Evolutionary conservation across 37 sponge, comb jelly and placozoan species (phyloP), one percentile per base, ranked within the genome.

Genomic region (Halisarca cf. caerulea): DNA sequence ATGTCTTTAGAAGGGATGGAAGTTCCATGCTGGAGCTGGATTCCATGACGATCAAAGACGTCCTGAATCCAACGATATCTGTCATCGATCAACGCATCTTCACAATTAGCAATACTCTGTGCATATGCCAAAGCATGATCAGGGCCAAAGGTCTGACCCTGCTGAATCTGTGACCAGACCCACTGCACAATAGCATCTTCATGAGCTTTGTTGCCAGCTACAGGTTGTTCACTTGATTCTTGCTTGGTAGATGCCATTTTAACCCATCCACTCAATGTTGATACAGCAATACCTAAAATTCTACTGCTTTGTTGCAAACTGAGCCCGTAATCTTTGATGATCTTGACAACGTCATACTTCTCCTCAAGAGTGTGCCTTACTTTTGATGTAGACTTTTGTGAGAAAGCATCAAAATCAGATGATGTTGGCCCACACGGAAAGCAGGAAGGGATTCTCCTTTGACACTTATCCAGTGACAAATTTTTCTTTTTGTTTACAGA

Each of bases 261-360:
- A 18, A 89, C 87, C 94, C 94, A 93, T 2, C 94, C 94, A 44
- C 89, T 82, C 18, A 88, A 59, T 2, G 94, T 93, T 21, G 94
- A 93, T 57, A 84, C 88, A 61, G 94, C 94, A 44, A 93, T 87
- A 17, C 94, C 94, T 32, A 93, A 84, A 74, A 90, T 85, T 14
- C 94, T 64, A 33, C 90, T 86, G 61, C 87, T 86, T 21, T 87
- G 73, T 36, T 93, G 94, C 30, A 84, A 82, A 3, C 90, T 87
- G 15, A 87, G 23, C 25, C 80, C 80, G 79, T 85, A 72, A 72
- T 89, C 83, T 37, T 85, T 87, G 83, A 93, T 89, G 28, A 93
- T 70, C 5, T 73, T 59, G 0, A 93, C 94, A 37, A 93, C 90
- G n/a, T 93, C 90, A 33, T 89, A 80, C 68, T 93, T 93, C 75